These are phyloP conservation scores for Selenia dentaria DNA, from an alignment of 2,888 invertebrate genomes.

Conservation along the genomic window DNA sequence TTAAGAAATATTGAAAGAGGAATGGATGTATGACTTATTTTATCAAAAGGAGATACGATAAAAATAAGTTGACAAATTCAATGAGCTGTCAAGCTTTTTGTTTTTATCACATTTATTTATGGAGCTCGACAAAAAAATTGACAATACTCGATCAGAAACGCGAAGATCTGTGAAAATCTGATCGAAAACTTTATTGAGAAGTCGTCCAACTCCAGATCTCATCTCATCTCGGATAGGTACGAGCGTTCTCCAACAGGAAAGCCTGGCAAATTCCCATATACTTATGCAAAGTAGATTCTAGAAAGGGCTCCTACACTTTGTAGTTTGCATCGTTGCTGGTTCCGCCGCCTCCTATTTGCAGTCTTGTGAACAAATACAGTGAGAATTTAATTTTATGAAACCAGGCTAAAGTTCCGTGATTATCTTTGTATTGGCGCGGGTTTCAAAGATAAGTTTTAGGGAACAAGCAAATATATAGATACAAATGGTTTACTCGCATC, in stretches of 20 bases:
- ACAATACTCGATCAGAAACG: background rate
- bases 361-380: background rate
- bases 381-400: slow-evolving; percentile 27
- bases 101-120: no score
- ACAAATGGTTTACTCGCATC: no score
- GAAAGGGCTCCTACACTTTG: slow-evolving; percentile 14
- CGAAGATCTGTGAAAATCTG: slow-evolving; percentile 29
- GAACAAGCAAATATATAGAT: no score
- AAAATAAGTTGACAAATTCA: no score
- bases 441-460: no score
- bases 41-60: no score
- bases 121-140: no score
- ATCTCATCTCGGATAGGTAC: slow-evolving; percentile 20
- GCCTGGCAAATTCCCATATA: slow-evolving; percentile 21
- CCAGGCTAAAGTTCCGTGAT: background rate
- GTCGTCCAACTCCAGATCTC: slow-evolving; percentile 9
- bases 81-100: no score
- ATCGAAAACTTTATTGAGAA: slow-evolving; percentile 30
- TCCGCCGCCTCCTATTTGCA: background rate
- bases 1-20: no score
- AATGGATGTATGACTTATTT: no score
- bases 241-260: slow-evolving; percentile 14
- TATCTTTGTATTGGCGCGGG: no score
- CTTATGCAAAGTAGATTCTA: slow-evolving; percentile 16
- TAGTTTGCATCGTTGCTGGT: slow-evolving; percentile 4